These are phyloP conservation scores for Cettia cetti DNA, from an alignment of 2,113 vertebrate genomes.

Conservation along the genomic window DNA sequence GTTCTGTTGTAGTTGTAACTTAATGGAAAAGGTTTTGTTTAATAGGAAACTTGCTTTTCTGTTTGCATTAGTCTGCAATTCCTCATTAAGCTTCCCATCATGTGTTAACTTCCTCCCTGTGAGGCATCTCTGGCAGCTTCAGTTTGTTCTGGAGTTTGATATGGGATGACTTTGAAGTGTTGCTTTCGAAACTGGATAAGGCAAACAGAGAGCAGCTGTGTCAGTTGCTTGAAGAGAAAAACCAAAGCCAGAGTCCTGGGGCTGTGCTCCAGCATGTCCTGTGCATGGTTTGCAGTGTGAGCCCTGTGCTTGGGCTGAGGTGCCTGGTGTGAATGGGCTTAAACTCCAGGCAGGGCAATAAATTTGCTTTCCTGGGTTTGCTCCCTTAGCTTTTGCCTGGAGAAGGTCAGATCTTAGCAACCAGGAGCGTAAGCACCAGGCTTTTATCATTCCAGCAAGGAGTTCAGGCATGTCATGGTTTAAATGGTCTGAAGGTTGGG, in stretches of 20 bases:
- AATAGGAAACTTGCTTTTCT: background rate
- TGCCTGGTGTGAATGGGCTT: background rate
- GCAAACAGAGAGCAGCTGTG: background rate
- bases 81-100: background rate
- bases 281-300: background rate
- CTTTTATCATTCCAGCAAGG: background rate
- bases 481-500: background rate
- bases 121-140: slow-evolving; percentile 6
- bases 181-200: background rate
- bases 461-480: background rate
- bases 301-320: background rate
- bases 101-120: background rate
- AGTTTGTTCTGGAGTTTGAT: background rate
- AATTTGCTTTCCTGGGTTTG: background rate
- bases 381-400: background rate
- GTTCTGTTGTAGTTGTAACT: background rate
- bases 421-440: background rate
- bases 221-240: background rate
- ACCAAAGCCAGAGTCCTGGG: background rate
- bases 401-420: background rate
- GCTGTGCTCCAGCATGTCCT: background rate
- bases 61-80: background rate
- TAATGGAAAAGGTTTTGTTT: background rate
- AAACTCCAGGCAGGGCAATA: background rate
- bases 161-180: slow-evolving; percentile 2